phyloP scores from a whole-genome alignment of 2,113 vertebrate genomes.

The Ceyx margarethae region DNA sequence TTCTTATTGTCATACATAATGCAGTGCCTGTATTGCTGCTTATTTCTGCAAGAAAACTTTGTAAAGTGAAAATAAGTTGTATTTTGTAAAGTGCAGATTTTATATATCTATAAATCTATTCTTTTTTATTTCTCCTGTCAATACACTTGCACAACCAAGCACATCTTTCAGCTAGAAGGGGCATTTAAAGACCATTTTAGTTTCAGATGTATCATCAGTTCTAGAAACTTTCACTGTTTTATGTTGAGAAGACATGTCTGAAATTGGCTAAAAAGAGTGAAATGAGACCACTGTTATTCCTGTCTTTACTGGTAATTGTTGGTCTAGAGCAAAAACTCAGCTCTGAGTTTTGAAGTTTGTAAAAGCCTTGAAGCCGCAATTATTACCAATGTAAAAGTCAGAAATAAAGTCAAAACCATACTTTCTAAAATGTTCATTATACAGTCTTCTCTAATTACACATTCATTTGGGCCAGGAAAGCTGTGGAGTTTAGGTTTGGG shows the following conservation, averaged over 20 bases:
- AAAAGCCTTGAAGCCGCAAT: not conserved
- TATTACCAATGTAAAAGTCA: not conserved
- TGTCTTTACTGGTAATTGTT: not conserved
- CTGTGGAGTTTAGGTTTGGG: not conserved
- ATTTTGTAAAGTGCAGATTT: not conserved
- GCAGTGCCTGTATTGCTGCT: not conserved
- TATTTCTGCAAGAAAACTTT: conserved; percentile 22
- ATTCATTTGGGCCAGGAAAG: not conserved
- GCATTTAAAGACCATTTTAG: not conserved
- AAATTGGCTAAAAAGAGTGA: not conserved
- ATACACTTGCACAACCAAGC: not conserved
- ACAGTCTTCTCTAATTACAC: not conserved
- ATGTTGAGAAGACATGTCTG: not conserved
- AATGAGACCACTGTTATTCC: not conserved
- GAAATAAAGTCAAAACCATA: not conserved
- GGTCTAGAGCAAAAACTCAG: not conserved
- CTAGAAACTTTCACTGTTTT: not conserved
- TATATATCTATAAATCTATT: not conserved
- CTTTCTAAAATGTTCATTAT: not conserved
- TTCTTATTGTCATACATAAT: conserved; percentile 12
- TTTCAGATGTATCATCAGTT: not conserved
- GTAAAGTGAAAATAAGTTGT: not conserved
- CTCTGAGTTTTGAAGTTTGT: not conserved
- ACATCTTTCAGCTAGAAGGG: not conserved
- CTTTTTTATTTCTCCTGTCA: not conserved